Evolutionary conservation across 2,888 invertebrate genomes (phyloP).

Genomic region (Orthosia cruda): DNA sequence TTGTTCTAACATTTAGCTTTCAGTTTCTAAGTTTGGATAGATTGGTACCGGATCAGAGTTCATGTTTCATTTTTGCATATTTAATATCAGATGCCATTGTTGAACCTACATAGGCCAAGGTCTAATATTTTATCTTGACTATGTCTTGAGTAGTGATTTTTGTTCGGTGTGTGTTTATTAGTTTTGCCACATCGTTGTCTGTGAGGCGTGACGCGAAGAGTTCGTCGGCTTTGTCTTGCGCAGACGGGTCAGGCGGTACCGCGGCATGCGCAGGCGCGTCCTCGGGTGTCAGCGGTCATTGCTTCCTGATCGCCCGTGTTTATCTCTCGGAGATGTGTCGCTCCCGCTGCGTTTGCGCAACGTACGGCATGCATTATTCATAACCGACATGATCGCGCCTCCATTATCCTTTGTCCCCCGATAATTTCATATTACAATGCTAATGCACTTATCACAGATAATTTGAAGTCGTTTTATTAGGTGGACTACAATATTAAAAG

Average conservation of each 20-base stretch:
- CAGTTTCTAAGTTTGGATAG: constrained; percentile 54
- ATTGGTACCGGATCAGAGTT: constrained; percentile 71
- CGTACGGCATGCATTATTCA: constrained; percentile 83
- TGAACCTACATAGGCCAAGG: constrained; percentile 66
- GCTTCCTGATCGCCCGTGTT: constrained; percentile 83
- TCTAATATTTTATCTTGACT: constrained; percentile 52
- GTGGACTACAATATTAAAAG: constrained; percentile 40
- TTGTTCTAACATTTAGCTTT: constrained; percentile 68
- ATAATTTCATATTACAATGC: constrained; percentile 75
- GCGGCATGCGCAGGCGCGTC: constrained; percentile 65
- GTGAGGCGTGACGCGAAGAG: constrained; percentile 60
- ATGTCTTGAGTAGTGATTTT: constrained; percentile 40
- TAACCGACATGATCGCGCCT: constrained; percentile 73
- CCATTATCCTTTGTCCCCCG: constrained; percentile 84
- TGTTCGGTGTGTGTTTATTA: constrained; percentile 41
- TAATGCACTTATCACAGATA: constrained; percentile 72
- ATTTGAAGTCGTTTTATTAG: constrained; percentile 67
- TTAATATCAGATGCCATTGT: constrained; percentile 56
- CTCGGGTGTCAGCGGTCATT: constrained; percentile 85
- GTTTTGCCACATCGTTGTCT: constrained; percentile 50
- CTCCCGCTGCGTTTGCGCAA: constrained; percentile 82
- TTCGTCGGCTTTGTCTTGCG: constrained; percentile 73
- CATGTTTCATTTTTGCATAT: constrained; percentile 53
- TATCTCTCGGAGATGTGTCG: constrained; percentile 72
- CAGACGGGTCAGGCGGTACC: constrained; percentile 24